These are phyloP conservation scores for Chlorodrepanis virens DNA, from an alignment of 2,113 vertebrate species.

Conservation along the genomic window DNA sequence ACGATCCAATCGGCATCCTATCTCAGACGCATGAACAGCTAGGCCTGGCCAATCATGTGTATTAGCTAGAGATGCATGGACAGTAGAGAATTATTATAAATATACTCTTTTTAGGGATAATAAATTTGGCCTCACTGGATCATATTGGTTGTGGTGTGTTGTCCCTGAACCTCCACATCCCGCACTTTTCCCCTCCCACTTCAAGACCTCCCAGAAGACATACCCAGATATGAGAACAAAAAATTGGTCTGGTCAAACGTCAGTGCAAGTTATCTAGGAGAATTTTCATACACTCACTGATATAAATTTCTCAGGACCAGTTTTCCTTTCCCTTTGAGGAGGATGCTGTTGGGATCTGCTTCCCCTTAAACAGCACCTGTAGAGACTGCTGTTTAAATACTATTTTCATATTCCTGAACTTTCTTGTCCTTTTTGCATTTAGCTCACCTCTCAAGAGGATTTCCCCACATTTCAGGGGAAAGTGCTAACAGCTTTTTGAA, in stretches of 20 bases:
- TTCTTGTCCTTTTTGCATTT: neutral
- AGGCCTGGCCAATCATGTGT: no score
- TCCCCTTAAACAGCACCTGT: neutral
- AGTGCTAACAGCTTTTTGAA: neutral
- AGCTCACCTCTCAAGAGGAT: neutral
- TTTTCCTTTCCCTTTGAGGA: neutral
- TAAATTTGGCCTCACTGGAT: no score
- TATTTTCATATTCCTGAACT: neutral
- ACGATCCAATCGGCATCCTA: no score
- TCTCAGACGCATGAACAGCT: no score
- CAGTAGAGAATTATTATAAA: no score
- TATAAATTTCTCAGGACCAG: neutral
- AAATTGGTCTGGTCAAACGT: accelerated
- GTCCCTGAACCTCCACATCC: no score
- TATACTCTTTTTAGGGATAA: no score
- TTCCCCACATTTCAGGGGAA: neutral
- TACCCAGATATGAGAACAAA: neutral
- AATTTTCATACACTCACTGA: neutral
- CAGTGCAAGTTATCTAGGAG: neutral
- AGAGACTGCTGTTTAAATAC: neutral
- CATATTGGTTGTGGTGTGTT: no score
- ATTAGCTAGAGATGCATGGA: no score
- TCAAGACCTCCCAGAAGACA: neutral
- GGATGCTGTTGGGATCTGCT: neutral
- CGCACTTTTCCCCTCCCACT: no score